Conservation (phyloP, 2,113 vertebrate genomes). For the Phrynocephalus versicolor region DNA sequence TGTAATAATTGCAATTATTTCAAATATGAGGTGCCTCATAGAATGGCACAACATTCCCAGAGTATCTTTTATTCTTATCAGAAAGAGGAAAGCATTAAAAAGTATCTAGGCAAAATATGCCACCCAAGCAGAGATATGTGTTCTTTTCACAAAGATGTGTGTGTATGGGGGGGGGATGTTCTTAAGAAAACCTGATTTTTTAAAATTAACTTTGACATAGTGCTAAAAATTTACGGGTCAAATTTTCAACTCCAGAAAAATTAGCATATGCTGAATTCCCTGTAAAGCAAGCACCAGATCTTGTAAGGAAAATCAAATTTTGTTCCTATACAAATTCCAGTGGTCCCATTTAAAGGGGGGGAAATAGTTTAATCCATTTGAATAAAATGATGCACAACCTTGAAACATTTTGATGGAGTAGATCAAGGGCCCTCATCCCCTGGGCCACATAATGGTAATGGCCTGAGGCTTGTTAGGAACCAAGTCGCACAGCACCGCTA, state of each 20-base stretch:
- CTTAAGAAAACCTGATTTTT: not conserved
- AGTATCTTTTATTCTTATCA: not conserved
- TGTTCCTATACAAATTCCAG: not conserved
- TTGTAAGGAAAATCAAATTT: not conserved
- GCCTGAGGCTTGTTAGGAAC: too few species aligned
- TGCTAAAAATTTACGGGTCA: not conserved
- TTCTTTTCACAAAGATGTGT: not conserved
- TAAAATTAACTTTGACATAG: not conserved
- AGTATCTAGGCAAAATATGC: not conserved
- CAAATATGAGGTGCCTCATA: not conserved
- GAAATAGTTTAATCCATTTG: not conserved
- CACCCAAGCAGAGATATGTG: not conserved
- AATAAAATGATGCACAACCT: not conserved
- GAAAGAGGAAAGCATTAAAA: conserved; percentile 10
- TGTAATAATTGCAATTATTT: not conserved
- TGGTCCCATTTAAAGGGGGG: not conserved
- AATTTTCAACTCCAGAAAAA: conserved; percentile 1
- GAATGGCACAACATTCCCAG: conserved; percentile 3
- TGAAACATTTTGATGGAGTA: not conserved
- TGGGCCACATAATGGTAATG: too few species aligned
- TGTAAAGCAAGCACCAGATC: not conserved
- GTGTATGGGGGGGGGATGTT: not conserved
- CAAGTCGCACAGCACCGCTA: too few species aligned
- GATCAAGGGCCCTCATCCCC: too few species aligned
- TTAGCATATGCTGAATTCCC: not conserved